Conservation (phyloP, 2,888 invertebrate genomes). For the Pogonocherus hispidulus region DNA sequence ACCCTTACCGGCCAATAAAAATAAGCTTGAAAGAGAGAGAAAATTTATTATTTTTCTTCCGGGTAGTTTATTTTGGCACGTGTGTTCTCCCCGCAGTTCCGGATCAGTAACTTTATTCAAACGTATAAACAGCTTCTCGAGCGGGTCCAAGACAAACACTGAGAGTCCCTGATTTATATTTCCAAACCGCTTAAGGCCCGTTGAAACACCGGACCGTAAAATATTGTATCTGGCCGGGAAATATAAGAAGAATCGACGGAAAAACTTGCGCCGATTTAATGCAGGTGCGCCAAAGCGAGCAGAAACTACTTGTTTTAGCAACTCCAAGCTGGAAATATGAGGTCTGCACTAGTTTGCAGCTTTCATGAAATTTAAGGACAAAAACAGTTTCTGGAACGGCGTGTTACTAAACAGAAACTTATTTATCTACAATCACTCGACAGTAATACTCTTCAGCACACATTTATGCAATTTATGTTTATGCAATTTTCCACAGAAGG, state of each 20-base stretch:
- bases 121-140: constrained; percentile 7
- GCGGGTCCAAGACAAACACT: constrained; percentile 5
- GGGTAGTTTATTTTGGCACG: too few species aligned
- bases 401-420: too few species aligned
- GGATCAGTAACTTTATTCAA: constrained; percentile 6
- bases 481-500: too few species aligned
- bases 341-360: too few species aligned
- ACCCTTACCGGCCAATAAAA: too few species aligned
- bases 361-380: too few species aligned
- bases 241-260: not conserved
- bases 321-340: not conserved
- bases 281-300: not conserved
- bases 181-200: not conserved
- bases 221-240: not conserved
- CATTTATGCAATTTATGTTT: too few species aligned
- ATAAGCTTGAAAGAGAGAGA: too few species aligned
- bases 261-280: constrained; percentile 3
- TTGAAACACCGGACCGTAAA: not conserved
- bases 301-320: not conserved
- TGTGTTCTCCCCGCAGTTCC: not conserved
- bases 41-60: too few species aligned
- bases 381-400: too few species aligned
- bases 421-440: too few species aligned
- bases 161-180: constrained; percentile 9
- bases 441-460: too few species aligned